Percentiles rank a stretch among this genome's conserved stretches.
These are phyloP conservation scores for Troides oblongomaculatus DNA, from an alignment of 2,888 invertebrate species.

Conservation along the genomic window DNA sequence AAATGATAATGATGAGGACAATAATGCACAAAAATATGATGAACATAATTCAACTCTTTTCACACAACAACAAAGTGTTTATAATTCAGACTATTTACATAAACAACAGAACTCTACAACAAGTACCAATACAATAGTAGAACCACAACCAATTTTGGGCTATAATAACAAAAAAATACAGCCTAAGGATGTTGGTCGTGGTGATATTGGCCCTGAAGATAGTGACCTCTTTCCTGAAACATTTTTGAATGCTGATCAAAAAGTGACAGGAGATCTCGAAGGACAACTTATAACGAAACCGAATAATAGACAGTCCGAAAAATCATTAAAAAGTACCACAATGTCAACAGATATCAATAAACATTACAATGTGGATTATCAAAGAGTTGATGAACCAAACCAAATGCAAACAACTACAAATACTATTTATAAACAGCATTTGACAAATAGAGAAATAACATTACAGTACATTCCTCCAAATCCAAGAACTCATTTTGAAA, in stretches of 20 bases:
- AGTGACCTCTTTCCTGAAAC: conserved; percentile 22
- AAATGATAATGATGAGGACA: conserved; percentile 16
- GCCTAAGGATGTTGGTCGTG: conserved; percentile 44
- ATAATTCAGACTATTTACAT: conserved; percentile 1
- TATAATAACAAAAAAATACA: conserved; percentile 19
- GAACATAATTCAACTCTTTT: conserved; percentile 6
- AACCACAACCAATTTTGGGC: conserved; percentile 5
- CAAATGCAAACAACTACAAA: conserved; percentile 5
- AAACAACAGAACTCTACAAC: background rate
- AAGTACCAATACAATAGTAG: conserved; percentile 3
- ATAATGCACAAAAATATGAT: conserved; percentile 6
- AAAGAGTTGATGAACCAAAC: conserved; percentile 8
- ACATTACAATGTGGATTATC: background rate
- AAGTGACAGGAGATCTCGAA: conserved; percentile 1
- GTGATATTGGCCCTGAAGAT: conserved; percentile 51
- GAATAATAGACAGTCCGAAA: background rate
- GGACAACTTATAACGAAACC: background rate
- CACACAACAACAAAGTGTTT: conserved; percentile 2
- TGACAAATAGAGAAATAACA: conserved; percentile 7
- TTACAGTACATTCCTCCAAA: background rate
- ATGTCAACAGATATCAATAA: conserved; percentile 6
- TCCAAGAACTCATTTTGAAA: conserved; percentile 3
- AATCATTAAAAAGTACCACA: background rate
- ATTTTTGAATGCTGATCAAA: conserved; percentile 24
- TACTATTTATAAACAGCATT: conserved; percentile 6